Evolutionary conservation across 2,113 vertebrate genomes (phyloP).

Genomic region (Sorex araneus): DNA sequence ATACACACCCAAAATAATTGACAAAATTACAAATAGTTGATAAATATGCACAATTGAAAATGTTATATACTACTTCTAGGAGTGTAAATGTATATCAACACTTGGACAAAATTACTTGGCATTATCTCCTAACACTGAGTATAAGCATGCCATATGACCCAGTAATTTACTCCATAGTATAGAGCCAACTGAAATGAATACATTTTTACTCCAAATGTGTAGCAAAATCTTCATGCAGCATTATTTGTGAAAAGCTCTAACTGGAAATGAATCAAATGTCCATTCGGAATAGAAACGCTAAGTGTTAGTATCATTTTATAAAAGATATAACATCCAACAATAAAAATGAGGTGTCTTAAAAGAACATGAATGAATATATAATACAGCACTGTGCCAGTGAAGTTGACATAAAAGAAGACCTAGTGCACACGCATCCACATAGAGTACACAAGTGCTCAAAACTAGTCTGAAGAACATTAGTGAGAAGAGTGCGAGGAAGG

Average conservation of each 20-base stretch:
- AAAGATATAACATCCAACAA: no score
- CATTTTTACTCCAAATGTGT: not conserved
- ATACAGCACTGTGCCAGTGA: not conserved
- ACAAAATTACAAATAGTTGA: conserved; percentile 24
- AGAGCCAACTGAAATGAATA: not conserved
- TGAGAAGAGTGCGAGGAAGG: not conserved
- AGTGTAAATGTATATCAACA: not conserved
- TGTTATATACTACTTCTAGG: not conserved
- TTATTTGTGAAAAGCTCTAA: not conserved
- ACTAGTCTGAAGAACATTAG: not conserved
- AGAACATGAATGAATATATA: no score
- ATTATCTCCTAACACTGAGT: conserved; percentile 22
- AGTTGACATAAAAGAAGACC: not conserved
- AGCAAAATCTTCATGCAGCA: not conserved
- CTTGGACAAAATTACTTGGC: not conserved
- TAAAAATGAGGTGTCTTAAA: no score
- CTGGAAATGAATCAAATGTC: no score
- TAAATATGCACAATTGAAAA: not conserved
- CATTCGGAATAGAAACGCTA: no score
- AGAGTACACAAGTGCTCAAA: not conserved
- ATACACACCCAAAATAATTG: not conserved
- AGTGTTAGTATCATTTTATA: no score
- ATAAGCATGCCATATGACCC: not conserved
- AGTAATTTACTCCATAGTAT: not conserved
- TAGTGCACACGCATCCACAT: not conserved